Evolutionary conservation across 2,113 vertebrate species (phyloP).

Genomic region (Oreochromis niloticus): DNA sequence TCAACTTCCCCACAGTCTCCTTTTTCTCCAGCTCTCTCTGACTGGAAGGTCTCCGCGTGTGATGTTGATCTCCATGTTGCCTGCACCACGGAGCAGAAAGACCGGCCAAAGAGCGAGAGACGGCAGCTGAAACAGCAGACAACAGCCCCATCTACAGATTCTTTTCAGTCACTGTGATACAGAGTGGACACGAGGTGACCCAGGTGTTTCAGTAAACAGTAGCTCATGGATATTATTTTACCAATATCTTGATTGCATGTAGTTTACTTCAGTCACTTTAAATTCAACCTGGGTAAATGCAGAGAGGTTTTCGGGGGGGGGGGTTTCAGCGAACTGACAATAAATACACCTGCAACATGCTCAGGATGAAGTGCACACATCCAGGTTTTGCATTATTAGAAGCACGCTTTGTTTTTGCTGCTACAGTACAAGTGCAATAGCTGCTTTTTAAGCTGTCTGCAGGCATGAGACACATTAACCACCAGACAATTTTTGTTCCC

Average conservation of each 20-base stretch:
- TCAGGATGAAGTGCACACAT: neutral
- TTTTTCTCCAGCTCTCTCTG: neutral
- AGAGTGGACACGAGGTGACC: neutral
- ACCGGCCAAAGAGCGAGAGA: neutral
- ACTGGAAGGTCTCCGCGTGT: constrained; percentile 14
- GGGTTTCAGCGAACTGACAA: neutral
- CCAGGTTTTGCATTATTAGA: neutral
- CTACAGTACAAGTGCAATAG: neutral
- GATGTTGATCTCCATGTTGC: constrained; percentile 59
- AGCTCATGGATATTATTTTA: neutral
- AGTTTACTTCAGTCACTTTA: neutral
- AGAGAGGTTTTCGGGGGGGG: neutral
- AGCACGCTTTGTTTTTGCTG: neutral
- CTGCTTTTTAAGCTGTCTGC: neutral
- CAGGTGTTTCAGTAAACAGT: neutral
- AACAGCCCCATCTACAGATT: constrained; percentile 69
- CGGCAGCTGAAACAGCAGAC: constrained; percentile 28
- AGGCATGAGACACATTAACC: neutral
- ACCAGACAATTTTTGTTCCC: neutral
- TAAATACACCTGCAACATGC: neutral
- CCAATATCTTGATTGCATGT: neutral
- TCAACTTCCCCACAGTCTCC: constrained; percentile 26
- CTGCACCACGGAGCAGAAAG: constrained; percentile 29
- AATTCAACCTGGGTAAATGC: neutral
- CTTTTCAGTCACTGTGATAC: neutral